Conservation (phyloP, 2,888 invertebrate species). For the Archaeoteleia sp. region DNA sequence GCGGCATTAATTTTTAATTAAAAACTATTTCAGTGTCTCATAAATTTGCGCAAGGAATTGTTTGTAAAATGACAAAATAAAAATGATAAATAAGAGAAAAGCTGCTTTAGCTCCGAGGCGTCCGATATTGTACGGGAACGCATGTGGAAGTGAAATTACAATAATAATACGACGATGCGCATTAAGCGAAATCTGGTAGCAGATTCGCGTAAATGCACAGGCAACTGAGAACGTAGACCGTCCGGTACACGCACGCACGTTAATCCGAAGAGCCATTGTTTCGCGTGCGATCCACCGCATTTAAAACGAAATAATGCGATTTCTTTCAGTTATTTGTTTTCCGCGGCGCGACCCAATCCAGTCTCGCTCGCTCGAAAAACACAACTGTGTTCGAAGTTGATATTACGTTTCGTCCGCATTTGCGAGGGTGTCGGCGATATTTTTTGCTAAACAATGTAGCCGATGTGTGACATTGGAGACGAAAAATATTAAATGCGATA, state of each 20-base stretch:
- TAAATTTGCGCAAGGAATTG: conserved; percentile 48
- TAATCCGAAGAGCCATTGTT: conserved; percentile 44
- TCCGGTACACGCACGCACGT: conserved; percentile 25
- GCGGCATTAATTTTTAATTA: too few species aligned
- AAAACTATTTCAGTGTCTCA: too few species aligned
- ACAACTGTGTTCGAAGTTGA: conserved; percentile 21
- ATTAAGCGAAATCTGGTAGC: conserved; percentile 46
- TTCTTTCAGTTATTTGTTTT: conserved; percentile 51
- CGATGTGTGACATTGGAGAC: too few species aligned
- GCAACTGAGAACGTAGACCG: conserved; percentile 22
- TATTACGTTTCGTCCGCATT: conserved; percentile 3
- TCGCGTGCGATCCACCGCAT: conserved; percentile 30
- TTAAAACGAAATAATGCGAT: conserved; percentile 49
- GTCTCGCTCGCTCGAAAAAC: conserved; percentile 34
- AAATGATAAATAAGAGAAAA: conserved; percentile 39
- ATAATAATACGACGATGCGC: conserved; percentile 49
- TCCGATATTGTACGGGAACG: conserved; percentile 35
- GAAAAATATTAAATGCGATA: too few species aligned
- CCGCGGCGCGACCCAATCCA: conserved; percentile 27
- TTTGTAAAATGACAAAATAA: conserved; percentile 20
- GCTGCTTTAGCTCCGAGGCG: conserved; percentile 36
- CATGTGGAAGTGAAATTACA: conserved; percentile 48
- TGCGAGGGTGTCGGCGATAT: too few species aligned
- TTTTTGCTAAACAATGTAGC: too few species aligned
- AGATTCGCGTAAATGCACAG: conserved; percentile 44